Conservation (phyloP, 2,888 invertebrate genomes). For the Drosophila fungiperda region DNA sequence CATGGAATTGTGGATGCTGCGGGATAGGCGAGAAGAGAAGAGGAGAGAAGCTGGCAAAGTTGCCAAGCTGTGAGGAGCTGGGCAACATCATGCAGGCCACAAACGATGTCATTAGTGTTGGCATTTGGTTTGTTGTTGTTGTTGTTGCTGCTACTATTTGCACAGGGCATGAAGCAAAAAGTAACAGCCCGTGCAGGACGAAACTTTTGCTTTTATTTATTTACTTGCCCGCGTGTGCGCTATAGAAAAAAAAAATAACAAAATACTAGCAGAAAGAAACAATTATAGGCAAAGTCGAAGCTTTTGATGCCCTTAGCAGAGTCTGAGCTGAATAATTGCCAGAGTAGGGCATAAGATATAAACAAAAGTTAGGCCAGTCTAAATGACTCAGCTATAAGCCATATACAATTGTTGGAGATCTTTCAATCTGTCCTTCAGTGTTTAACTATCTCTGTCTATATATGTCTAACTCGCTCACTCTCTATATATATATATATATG, state of each 20-base stretch:
- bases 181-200: constrained; percentile 52
- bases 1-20: constrained; percentile 15
- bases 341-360: neutral
- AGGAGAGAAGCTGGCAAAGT: neutral
- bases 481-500: no score
- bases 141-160: constrained; percentile 50
- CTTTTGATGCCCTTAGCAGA: constrained; percentile 25
- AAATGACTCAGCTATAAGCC: neutral
- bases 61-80: constrained; percentile 10
- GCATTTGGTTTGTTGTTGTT: constrained; percentile 47
- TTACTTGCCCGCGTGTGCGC: constrained; percentile 58
- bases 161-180: constrained; percentile 49
- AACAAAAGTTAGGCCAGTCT: neutral
- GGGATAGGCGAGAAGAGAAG: neutral
- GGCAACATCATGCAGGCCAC: constrained; percentile 58
- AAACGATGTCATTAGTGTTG: constrained; percentile 76
- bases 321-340: neutral
- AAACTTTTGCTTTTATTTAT: constrained; percentile 75
- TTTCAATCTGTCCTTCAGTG: neutral
- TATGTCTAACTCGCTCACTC: neutral
- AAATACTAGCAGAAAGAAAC: constrained; percentile 4
- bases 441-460: neutral
- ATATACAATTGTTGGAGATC: neutral
- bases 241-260: constrained; percentile 5
- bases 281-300: constrained; percentile 37